phyloP scores from a whole-genome alignment of 2,797 vertebrate species.

The Neosilurus mollespiculum region DNA sequence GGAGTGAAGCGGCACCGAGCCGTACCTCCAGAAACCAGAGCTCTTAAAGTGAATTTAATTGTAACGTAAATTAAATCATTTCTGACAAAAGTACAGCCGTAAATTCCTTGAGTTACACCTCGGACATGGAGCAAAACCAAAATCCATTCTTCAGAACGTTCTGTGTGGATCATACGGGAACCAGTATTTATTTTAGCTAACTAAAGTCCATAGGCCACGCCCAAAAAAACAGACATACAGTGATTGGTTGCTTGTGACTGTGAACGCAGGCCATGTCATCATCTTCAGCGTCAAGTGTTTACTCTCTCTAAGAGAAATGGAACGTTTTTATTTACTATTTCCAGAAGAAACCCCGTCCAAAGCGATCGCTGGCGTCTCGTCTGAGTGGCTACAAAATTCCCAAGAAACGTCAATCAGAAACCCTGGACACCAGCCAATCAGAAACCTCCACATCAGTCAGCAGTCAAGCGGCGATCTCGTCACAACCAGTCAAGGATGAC shows the following conservation, averaged over 20 bases:
- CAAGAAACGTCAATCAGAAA: neutral
- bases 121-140: neutral
- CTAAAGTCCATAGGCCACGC: neutral
- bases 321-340: neutral
- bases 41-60: neutral
- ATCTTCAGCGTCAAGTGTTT: too few species aligned
- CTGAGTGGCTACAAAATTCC: constrained; percentile 63
- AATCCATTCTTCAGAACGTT: neutral
- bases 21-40: neutral
- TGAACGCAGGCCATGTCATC: neutral
- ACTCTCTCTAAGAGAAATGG: neutral
- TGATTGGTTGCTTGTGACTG: neutral
- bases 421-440: neutral
- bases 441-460: neutral
- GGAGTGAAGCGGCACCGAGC: too few species aligned
- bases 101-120: neutral
- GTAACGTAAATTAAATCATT: neutral
- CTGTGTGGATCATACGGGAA: neutral
- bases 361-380: constrained; percentile 66
- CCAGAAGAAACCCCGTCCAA: constrained; percentile 47
- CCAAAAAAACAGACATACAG: neutral
- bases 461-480: neutral
- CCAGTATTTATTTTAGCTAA: neutral
- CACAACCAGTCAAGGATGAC: neutral
- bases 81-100: neutral